A percentile compares a stretch with the other conserved stretches of the same genome.
These are phyloP conservation scores for Drosophila tristis DNA, from an alignment of 1,140 invertebrate species.

Conservation along the genomic window DNA sequence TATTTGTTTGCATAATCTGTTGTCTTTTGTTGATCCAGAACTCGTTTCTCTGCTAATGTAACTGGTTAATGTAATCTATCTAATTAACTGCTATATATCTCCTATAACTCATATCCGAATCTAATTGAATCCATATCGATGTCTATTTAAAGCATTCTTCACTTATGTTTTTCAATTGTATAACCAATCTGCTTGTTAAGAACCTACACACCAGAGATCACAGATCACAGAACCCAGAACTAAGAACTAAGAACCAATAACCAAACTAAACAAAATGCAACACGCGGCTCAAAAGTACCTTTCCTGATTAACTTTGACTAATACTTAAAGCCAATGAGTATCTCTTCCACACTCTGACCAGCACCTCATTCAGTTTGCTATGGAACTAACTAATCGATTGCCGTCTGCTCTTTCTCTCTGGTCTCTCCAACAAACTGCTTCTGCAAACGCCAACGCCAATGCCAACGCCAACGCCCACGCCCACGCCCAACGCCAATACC, in stretches of 20 bases:
- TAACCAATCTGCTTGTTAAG: slow-evolving; percentile 71
- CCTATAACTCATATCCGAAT: slow-evolving; percentile 45
- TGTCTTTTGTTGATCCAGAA: slow-evolving; percentile 58
- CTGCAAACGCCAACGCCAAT: slow-evolving; percentile 9
- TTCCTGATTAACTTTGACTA: slow-evolving; percentile 74
- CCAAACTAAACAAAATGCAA: slow-evolving; percentile 39
- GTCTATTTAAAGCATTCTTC: slow-evolving; percentile 65
- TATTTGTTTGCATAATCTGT: slow-evolving; percentile 59
- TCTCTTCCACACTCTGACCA: slow-evolving; percentile 54
- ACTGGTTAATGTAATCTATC: slow-evolving; percentile 57
- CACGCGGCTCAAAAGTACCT: slow-evolving; percentile 72
- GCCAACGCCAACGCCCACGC: neutral
- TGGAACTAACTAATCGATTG: slow-evolving; percentile 62
- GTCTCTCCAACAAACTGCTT: slow-evolving; percentile 31
- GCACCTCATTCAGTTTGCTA: slow-evolving; percentile 1
- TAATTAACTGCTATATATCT: slow-evolving; percentile 63
- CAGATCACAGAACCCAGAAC: slow-evolving; percentile 34
- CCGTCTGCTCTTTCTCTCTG: slow-evolving; percentile 48
- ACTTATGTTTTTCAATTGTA: slow-evolving; percentile 64
- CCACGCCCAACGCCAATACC: slow-evolving; percentile 7
- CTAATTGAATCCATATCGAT: slow-evolving; percentile 64
- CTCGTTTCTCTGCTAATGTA: slow-evolving; percentile 65
- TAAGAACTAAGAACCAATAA: slow-evolving; percentile 16
- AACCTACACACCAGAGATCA: slow-evolving; percentile 49
- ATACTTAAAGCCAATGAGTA: slow-evolving; percentile 45